A percentile compares a stretch with the other conserved stretches of the same genome.
These are phyloP conservation scores for Microtus ochrogaster DNA, from an alignment of 2,113 vertebrate genomes.

Conservation along the genomic window DNA sequence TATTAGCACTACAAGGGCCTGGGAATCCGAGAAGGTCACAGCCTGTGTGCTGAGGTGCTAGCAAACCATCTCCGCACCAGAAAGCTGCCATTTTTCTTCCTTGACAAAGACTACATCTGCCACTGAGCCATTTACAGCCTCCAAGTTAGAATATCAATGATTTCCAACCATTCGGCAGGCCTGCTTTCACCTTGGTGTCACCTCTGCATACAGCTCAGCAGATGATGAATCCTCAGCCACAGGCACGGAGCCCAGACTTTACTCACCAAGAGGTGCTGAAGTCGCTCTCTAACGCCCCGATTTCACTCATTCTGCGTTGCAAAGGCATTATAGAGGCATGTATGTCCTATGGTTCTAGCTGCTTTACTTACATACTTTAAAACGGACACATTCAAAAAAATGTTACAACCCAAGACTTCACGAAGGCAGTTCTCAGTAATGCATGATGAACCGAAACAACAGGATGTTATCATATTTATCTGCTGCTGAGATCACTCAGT, in stretches of 20 bases:
- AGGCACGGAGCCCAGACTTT: conserved; percentile 80
- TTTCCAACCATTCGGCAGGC: conserved; percentile 92
- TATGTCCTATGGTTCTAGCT: conserved; percentile 51
- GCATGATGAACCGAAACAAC: conserved; percentile 54
- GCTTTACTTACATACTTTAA: conserved; percentile 41
- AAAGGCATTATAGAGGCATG: conserved; percentile 57
- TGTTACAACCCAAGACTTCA: conserved; percentile 51
- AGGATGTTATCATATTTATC: not conserved
- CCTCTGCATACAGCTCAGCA: conserved; percentile 89
- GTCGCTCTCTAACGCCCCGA: conserved; percentile 70
- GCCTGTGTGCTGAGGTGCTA: conserved; percentile 87
- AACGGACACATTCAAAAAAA: conserved; percentile 64
- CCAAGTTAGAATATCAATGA: conserved; percentile 98
- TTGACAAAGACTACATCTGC: conserved; percentile 99
- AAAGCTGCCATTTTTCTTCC: conserved; percentile 96
- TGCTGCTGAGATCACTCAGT: not conserved
- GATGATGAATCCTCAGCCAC: conserved; percentile 85
- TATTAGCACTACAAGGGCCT: conserved; percentile 88
- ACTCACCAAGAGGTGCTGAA: conserved; percentile 83
- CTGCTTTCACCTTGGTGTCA: conserved; percentile 95
- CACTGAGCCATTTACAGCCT: conserved; percentile 94
- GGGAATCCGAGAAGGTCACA: conserved; percentile 92
- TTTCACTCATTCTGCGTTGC: conserved; percentile 78
- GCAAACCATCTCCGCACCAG: conserved; percentile 89
- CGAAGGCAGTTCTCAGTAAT: conserved; percentile 28